These are phyloP conservation scores for Karalla daura DNA, from an alignment of 2,797 vertebrate species.

Conservation along the genomic window DNA sequence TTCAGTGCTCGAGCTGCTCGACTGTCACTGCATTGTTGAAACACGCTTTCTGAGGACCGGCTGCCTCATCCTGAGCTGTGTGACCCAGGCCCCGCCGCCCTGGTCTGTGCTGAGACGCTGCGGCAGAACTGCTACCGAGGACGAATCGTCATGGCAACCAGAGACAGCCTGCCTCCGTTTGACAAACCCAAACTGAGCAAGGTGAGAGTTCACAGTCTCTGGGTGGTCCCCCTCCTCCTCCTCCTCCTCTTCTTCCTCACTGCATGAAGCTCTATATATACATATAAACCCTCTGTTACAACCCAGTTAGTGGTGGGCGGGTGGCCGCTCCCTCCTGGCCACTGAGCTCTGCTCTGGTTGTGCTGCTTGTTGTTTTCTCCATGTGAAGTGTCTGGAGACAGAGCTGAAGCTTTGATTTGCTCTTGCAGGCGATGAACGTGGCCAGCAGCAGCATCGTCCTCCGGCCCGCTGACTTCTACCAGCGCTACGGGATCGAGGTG, in stretches of 20 bases:
- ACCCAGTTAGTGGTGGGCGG: no score
- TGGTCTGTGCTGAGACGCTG: constrained; percentile 90
- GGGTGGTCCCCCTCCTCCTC: no score
- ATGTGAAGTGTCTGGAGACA: no score
- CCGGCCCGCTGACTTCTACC: constrained; percentile 84
- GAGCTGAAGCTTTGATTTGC: no score
- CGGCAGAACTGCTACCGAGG: constrained; percentile 89
- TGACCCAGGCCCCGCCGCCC: constrained; percentile 86
- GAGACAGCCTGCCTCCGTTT: constrained; percentile 84
- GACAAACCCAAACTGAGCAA: constrained; percentile 92
- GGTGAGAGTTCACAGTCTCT: constrained; percentile 79
- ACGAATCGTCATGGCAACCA: constrained; percentile 87
- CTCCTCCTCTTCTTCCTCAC: no score
- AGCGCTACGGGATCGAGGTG: constrained; percentile 83
- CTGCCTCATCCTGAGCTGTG: not conserved
- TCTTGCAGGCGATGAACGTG: constrained; percentile 78
- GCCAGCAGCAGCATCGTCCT: constrained; percentile 82
- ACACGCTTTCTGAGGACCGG: no score
- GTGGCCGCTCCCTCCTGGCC: no score
- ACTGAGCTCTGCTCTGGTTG: no score
- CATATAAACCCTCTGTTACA: no score
- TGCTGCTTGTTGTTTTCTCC: no score
- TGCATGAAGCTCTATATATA: no score
- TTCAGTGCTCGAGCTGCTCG: not conserved
- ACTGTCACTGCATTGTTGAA: no score